Evolutionary conservation across 2,797 vertebrate species (phyloP).

Genomic region (Pelodytes ibericus): DNA sequence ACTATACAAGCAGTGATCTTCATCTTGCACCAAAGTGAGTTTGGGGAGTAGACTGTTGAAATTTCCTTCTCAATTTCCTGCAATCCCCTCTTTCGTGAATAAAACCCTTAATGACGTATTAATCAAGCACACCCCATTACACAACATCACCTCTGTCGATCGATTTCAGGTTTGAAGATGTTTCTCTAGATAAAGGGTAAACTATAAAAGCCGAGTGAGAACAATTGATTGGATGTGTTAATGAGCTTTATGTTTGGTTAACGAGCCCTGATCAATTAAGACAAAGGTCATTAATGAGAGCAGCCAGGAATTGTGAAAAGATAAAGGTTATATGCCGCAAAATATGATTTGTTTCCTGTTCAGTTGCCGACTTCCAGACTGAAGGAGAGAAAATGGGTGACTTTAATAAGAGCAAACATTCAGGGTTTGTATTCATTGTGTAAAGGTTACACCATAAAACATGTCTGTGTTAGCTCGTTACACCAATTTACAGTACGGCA

Average conservation of each 20-base stretch:
- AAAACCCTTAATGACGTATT: no score
- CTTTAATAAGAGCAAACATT: constrained; percentile 6
- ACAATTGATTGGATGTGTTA: neutral
- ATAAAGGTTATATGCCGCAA: neutral
- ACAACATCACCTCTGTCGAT: no score
- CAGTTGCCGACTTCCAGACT: neutral
- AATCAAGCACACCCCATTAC: no score
- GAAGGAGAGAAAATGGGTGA: neutral
- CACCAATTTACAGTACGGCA: neutral
- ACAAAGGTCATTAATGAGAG: constrained; percentile 1
- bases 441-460: constrained; percentile 40
- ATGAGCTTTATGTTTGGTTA: constrained; percentile 1
- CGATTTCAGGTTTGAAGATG: neutral
- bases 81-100: no score
- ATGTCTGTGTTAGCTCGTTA: neutral
- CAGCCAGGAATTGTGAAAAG: neutral
- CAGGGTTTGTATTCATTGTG: constrained; percentile 25
- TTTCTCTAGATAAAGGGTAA: constrained; percentile 4
- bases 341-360: constrained; percentile 37
- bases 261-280: neutral
- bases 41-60: no score
- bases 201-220: neutral
- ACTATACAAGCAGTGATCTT: no score
- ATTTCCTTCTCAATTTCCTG: no score
- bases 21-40: no score